Evolutionary conservation across 2,113 vertebrate species (phyloP).

Genomic region (Pygoscelis adeliae): DNA sequence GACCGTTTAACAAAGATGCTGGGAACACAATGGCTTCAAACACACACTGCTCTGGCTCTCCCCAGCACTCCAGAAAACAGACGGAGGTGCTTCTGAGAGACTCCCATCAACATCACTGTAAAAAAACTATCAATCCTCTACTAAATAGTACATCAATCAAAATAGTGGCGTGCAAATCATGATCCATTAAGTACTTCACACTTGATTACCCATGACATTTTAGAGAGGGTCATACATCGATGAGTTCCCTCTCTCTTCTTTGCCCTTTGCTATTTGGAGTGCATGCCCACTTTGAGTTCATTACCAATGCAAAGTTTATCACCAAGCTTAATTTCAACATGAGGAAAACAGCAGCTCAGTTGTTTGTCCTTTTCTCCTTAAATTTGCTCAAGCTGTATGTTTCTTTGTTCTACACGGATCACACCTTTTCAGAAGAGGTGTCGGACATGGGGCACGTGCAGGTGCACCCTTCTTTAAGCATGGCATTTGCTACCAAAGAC

Average conservation of each 20-base stretch:
- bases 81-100: constrained; percentile 31
- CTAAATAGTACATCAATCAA: constrained; percentile 54
- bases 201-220: constrained; percentile 68
- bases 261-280: constrained; percentile 61
- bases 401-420: not conserved
- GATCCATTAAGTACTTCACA: constrained; percentile 58
- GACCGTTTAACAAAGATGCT: not conserved
- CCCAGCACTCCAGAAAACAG: constrained; percentile 27
- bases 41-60: not conserved
- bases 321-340: not conserved
- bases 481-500: accelerated
- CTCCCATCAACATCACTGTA: constrained; percentile 2
- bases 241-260: constrained; percentile 50
- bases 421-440: not conserved
- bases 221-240: constrained; percentile 39
- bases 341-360: not conserved
- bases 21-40: constrained; percentile 30
- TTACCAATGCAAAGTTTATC: constrained; percentile 36
- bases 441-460: not conserved
- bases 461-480: not conserved
- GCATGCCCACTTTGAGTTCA: constrained; percentile 12
- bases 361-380: not conserved
- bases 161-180: constrained; percentile 51
- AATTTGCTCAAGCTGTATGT: not conserved
- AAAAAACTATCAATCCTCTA: constrained; percentile 50